Conservation (phyloP, 2,113 vertebrate species). For the Pandion haliaetus region DNA sequence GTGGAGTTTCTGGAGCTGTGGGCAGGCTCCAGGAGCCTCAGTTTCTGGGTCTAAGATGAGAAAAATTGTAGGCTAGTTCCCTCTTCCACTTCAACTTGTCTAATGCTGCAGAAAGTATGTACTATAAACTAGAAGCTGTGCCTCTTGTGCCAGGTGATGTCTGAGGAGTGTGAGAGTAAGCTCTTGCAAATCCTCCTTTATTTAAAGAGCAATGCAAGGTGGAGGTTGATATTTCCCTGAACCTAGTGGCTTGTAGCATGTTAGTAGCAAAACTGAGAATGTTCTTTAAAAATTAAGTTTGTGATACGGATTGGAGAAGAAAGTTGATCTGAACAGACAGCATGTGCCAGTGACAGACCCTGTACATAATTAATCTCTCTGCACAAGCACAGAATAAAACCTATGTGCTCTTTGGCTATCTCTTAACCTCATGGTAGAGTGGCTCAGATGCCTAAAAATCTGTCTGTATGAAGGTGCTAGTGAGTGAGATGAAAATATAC, state of each 20-base stretch:
- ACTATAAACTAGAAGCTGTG: background rate
- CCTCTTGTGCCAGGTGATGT: background rate
- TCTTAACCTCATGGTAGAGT: background rate
- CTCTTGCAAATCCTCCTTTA: background rate
- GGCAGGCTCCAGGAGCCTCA: background rate
- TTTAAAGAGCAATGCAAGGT: background rate
- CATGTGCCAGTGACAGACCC: background rate
- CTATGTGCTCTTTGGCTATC: background rate
- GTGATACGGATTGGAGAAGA: background rate
- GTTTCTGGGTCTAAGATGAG: background rate
- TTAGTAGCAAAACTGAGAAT: background rate
- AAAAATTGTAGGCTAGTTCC: background rate
- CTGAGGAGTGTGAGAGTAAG: background rate
- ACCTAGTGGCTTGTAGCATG: background rate
- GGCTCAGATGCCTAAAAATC: background rate
- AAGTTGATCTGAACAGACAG: background rate
- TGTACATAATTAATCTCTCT: background rate
- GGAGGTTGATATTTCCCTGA: background rate
- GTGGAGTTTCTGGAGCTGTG: background rate
- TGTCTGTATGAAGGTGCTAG: background rate
- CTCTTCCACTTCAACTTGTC: background rate
- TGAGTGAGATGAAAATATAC: background rate
- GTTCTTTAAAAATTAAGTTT: background rate
- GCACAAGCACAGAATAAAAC: background rate
- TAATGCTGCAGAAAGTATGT: background rate